A percentile compares a stretch with the other conserved stretches of the same genome.
These are phyloP conservation scores for Heliothis subflexa DNA, from an alignment of 1,140 invertebrate genomes.

Conservation along the genomic window DNA sequence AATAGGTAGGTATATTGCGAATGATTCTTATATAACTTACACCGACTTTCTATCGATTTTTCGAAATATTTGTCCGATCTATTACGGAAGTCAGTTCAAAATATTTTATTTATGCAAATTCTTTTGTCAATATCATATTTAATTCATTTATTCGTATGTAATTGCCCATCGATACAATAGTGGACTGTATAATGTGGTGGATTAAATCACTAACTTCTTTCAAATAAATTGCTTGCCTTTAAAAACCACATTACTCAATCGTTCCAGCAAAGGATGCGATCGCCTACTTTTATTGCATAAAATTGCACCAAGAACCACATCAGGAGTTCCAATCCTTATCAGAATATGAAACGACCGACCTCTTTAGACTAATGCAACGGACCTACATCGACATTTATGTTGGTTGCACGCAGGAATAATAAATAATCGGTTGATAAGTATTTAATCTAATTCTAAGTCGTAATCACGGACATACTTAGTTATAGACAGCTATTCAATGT, in stretches of 20 bases:
- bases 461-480: not conserved
- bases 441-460: conserved; percentile 20
- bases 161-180: too few relatives aligned
- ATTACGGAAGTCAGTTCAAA: too few relatives aligned
- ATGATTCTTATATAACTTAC: not conserved
- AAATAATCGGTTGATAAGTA: conserved; percentile 21
- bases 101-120: too few relatives aligned
- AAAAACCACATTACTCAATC: conserved; percentile 34
- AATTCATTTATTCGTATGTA: too few relatives aligned
- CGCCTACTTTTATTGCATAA: conserved; percentile 22
- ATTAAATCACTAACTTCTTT: too few relatives aligned
- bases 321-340: conserved; percentile 24
- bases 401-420: not conserved
- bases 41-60: not conserved
- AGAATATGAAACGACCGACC: conserved; percentile 26
- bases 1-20: not conserved
- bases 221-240: not conserved
- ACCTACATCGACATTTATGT: conserved; percentile 1
- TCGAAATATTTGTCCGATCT: not conserved
- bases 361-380: conserved; percentile 16
- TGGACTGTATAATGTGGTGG: too few relatives aligned
- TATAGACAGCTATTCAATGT: not conserved
- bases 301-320: conserved; percentile 27
- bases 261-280: conserved; percentile 10
- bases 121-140: too few relatives aligned